phyloP scores from a whole-genome alignment of 2,888 invertebrate species.

The Drosophila stalkeri region DNA sequence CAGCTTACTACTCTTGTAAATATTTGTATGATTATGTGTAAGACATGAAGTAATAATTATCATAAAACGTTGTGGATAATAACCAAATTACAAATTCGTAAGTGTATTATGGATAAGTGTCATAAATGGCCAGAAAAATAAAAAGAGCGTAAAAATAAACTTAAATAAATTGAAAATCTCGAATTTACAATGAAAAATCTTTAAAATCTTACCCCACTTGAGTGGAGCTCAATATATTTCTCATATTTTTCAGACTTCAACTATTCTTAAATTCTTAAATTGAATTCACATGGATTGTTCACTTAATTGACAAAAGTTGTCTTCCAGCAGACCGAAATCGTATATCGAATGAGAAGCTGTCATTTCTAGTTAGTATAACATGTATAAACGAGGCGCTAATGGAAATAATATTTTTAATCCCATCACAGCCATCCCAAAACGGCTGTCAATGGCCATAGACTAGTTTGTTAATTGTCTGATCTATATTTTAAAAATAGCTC shows the following conservation, averaged over 20 bases:
- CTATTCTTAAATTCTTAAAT: not conserved
- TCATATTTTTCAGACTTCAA: not conserved
- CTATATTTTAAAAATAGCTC: not conserved
- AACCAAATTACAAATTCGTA: constrained; percentile 49
- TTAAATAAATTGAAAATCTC: constrained; percentile 9
- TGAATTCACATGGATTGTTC: not conserved
- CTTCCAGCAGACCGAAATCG: not conserved
- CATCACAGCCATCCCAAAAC: not conserved
- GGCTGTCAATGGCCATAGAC: too few relatives aligned
- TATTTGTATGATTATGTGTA: constrained; percentile 70
- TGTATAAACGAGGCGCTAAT: not conserved
- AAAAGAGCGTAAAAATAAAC: not conserved
- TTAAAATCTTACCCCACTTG: too few relatives aligned
- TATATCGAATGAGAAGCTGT: not conserved
- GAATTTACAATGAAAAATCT: not conserved
- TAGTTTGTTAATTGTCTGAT: not conserved
- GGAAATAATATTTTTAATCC: not conserved
- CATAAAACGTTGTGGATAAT: constrained; percentile 60
- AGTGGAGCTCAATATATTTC: too few relatives aligned
- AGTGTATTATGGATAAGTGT: constrained; percentile 49
- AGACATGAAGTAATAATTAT: constrained; percentile 43
- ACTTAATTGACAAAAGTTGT: not conserved
- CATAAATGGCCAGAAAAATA: constrained; percentile 38
- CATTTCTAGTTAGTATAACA: not conserved
- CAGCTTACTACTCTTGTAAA: constrained; percentile 56